These are phyloP conservation scores for Colinus virginianus DNA, from an alignment of 2,113 vertebrate genomes.

Conservation along the genomic window DNA sequence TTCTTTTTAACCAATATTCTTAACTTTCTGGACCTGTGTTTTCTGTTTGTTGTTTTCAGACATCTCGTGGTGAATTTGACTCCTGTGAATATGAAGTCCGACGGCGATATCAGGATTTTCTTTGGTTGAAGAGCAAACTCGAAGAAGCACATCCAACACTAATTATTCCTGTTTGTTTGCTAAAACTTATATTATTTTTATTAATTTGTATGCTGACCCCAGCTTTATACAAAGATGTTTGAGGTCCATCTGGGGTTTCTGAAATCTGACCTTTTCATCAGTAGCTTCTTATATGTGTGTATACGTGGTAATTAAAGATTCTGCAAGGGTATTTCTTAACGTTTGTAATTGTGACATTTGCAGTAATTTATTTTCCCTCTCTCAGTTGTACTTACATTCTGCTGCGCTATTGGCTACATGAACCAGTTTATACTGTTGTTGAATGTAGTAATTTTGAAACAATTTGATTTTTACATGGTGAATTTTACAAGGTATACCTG, in stretches of 20 bases:
- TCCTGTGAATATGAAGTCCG: conserved; percentile 93
- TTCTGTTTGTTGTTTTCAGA: conserved; percentile 79
- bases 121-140: conserved; percentile 91
- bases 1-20: conserved; percentile 24
- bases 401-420: background rate
- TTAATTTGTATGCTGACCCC: background rate
- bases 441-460: background rate
- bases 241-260: conserved; percentile 9
- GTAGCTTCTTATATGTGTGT: background rate
- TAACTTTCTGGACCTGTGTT: conserved; percentile 3
- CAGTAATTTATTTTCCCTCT: background rate
- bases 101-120: conserved; percentile 95
- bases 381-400: background rate
- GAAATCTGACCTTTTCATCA: conserved; percentile 1
- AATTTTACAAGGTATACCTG: background rate
- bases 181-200: background rate
- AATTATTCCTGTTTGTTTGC: conserved; percentile 89
- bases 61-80: conserved; percentile 93
- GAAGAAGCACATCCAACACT: conserved; percentile 92
- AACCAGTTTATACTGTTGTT: background rate
- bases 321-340: background rate
- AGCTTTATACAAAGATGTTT: background rate
- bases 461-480: background rate
- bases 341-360: background rate
- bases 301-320: background rate